Evolutionary conservation across 2,797 vertebrate genomes (phyloP).

Genomic region (Setipinna tenuifilis): DNA sequence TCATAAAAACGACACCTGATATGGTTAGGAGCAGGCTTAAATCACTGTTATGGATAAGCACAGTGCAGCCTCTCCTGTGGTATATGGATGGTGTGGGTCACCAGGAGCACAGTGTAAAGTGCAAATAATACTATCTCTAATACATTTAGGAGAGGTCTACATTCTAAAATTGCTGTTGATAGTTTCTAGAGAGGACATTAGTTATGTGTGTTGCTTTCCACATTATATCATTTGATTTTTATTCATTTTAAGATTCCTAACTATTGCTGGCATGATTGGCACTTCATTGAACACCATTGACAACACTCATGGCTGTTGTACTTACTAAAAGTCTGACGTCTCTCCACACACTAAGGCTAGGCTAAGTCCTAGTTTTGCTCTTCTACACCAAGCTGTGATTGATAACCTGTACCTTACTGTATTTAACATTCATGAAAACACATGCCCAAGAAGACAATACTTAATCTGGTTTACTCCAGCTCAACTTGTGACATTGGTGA

Average conservation of each 20-base stretch:
- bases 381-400: background rate
- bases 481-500: background rate
- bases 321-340: too few relatives aligned
- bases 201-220: background rate
- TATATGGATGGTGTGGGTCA: background rate
- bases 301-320: background rate
- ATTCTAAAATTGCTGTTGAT: background rate
- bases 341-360: background rate
- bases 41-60: constrained; percentile 5
- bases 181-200: background rate
- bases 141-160: background rate
- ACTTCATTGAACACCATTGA: too few relatives aligned
- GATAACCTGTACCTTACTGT: background rate
- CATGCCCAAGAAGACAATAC: background rate
- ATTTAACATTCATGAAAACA: background rate
- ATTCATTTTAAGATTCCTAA: too few relatives aligned
- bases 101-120: background rate
- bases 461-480: background rate
- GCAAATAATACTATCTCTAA: background rate
- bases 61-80: background rate
- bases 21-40: background rate
- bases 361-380: background rate
- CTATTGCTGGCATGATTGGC: background rate
- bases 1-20: constrained; percentile 9
- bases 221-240: too few relatives aligned